These are phyloP conservation scores for Corvus cornix DNA, from an alignment of 2,113 vertebrate genomes.

Conservation along the genomic window DNA sequence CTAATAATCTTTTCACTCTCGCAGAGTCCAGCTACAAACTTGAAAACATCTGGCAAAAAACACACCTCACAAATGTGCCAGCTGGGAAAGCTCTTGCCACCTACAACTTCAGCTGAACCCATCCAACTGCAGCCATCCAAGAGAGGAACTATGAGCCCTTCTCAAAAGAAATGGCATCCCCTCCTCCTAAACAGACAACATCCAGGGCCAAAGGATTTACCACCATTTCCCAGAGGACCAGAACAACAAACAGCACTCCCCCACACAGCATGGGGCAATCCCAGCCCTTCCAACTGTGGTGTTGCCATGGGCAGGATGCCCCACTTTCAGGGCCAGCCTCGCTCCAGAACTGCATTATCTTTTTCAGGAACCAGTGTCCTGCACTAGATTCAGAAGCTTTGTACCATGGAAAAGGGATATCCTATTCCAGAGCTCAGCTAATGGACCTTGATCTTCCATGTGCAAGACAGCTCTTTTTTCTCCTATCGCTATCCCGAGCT, in stretches of 20 bases:
- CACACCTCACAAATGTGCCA: neutral
- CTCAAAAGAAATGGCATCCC: neutral
- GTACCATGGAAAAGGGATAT: neutral
- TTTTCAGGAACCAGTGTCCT: neutral
- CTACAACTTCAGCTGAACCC: neutral
- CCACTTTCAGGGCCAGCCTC: neutral
- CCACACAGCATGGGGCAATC: accelerated
- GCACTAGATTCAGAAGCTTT: neutral
- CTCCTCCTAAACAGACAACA: no score
- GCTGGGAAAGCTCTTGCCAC: neutral
- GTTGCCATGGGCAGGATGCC: neutral
- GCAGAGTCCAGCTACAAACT: neutral
- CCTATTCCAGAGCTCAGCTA: neutral
- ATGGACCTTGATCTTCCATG: neutral
- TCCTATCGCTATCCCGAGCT: no score
- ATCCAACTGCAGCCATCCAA: neutral
- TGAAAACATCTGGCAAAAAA: neutral
- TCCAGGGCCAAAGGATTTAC: neutral
- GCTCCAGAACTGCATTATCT: neutral
- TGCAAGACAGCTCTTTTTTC: neutral
- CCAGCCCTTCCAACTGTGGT: neutral
- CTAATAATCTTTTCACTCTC: neutral
- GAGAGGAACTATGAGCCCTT: neutral
- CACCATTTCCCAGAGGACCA: neutral
- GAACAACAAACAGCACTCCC: neutral